phyloP scores from a whole-genome alignment of 1,140 invertebrate species.

The Theocolax elegans region DNA sequence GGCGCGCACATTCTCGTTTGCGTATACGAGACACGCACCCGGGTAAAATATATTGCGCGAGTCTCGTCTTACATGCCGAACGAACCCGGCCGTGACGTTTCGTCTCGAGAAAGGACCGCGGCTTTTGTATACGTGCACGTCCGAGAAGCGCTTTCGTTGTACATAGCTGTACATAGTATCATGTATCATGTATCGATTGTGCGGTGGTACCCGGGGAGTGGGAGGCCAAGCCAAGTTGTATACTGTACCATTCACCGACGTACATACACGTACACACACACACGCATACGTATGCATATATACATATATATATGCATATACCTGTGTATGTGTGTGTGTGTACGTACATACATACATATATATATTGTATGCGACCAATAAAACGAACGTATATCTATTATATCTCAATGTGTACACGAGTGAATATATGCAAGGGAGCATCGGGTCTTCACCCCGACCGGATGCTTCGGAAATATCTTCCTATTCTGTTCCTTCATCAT shows the following conservation, averaged over 20 bases:
- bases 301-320: background rate
- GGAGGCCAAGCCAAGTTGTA: conserved; percentile 58
- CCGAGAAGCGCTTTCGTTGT: conserved; percentile 44
- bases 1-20: too few relatives aligned
- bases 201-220: conserved; percentile 39
- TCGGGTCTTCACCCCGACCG: background rate
- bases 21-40: background rate
- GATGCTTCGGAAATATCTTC: background rate
- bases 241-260: conserved; percentile 57
- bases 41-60: background rate
- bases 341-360: too few relatives aligned
- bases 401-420: background rate
- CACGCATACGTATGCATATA: background rate
- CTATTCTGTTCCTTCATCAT: conserved; percentile 9
- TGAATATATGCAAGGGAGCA: background rate
- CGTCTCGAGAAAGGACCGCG: background rate
- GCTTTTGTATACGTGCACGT: background rate
- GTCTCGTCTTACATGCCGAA: conserved; percentile 35
- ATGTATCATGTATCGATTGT: conserved; percentile 47
- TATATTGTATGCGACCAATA: conserved; percentile 63
- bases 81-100: conserved; percentile 18
- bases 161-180: conserved; percentile 61
- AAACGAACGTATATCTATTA: conserved; percentile 56
- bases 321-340: too few relatives aligned
- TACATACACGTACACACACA: background rate